Evolutionary conservation across 1,140 invertebrate genomes (phyloP), one percentile per base, ranked within the genome.

Genomic region (Tetramorium alpestre): DNA sequence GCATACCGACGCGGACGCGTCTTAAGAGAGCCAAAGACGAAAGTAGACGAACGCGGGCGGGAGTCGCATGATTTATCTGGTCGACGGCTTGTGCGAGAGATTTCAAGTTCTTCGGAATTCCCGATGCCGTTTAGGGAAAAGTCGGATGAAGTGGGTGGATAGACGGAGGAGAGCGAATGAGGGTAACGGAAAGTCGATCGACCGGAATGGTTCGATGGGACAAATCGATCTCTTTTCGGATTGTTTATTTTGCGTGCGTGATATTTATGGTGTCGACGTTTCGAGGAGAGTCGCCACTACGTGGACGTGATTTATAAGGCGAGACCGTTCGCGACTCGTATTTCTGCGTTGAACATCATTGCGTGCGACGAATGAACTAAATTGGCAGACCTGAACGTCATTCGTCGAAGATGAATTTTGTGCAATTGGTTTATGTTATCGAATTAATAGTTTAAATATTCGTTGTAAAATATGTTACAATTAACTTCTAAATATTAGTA

Each of bases 181-280:
- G 58, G 65, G 33, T 75, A 54, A 49, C 41, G 86, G 41, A 54
- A 88, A 73, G 51, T 88, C 67, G 88, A 86, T 88, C 58, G 87
- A 86, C 67, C 67, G 88, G 87, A 89, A 89, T 88, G 85, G 41
- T 72, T 89, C 65, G 72, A 89, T 87, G 72, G 60, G 76, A 86
- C 73, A 62, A 88, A 86, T 69, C 65, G 67, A 85, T 65, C 49
- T n/a, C 54, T 69, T 67, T 62, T 33, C 33, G 13, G 8, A 81
- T 81, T 81, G 64, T 81, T 81, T 56, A 81, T 70, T 81, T 80
- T 54, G n/a, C 10, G 16, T 25, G 47, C 2, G 22, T 25, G 58
- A 0, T 80, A 69, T 80, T 80, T 67, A 80, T 41, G 47, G 44
- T 65, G 25, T 51, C 60, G 76, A 78, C 44, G 44, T 80, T 80